Evolutionary conservation across 2,113 vertebrate genomes (phyloP).

Genomic region (Zingel zingel): DNA sequence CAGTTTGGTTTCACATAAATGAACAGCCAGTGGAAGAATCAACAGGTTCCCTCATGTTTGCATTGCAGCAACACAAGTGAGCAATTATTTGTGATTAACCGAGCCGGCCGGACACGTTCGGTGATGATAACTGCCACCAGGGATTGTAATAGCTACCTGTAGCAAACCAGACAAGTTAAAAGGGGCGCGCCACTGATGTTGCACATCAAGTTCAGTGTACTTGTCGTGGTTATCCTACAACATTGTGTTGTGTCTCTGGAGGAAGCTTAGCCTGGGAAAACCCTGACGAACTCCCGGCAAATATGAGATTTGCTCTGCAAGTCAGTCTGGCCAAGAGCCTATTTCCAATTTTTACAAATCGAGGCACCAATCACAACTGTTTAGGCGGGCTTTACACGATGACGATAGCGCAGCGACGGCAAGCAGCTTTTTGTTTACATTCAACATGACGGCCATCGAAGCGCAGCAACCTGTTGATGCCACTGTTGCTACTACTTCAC

Average conservation of each 20-base stretch:
- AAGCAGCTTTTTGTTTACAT: too few species aligned
- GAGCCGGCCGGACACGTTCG: background rate
- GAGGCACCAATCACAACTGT: too few species aligned
- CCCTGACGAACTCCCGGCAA: too few species aligned
- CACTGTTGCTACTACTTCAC: too few species aligned
- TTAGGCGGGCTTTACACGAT: too few species aligned
- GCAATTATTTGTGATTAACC: slow-evolving; percentile 6
- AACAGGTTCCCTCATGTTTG: slow-evolving; percentile 26
- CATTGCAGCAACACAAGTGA: background rate
- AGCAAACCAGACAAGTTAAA: background rate
- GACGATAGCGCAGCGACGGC: too few species aligned
- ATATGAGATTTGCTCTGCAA: too few species aligned
- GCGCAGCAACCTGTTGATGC: too few species aligned
- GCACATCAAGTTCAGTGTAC: background rate
- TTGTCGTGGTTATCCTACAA: background rate
- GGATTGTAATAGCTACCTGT: background rate
- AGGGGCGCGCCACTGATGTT: background rate
- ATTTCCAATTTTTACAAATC: too few species aligned
- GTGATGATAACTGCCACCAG: background rate
- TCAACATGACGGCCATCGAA: too few species aligned
- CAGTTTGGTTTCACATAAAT: background rate
- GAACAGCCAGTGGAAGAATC: slow-evolving; percentile 6
- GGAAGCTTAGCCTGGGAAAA: background rate
- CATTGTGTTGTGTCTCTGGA: background rate
- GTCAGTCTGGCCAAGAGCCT: too few species aligned